Base-by-base conservation (phyloP, 2,113 vertebrate species). In the Pseudorectes ferrugineus region DNA sequence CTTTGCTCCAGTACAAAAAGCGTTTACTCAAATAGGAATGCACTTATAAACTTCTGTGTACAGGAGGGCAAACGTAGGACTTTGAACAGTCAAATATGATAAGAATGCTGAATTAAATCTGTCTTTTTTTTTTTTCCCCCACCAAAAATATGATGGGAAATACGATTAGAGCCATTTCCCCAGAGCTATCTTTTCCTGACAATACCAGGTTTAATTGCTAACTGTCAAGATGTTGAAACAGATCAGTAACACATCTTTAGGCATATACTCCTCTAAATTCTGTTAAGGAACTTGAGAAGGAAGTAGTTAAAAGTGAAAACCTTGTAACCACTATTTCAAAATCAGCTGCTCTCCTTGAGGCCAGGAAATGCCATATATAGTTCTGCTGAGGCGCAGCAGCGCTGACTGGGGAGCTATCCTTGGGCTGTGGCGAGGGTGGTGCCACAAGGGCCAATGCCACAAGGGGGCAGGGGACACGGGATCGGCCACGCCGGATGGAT, bases 401-500 rank as follows among this genome's bases (percentile, higher is more conserved):
- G 3, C n/a, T 55, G 40, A 2, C 33, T 26, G 15, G 14, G n/a
- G 85, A 83, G 52, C 45, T 4, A 1, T 5, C 8, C 22, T 12
- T 3, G 25, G n/a, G 26, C 82, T 40, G 38, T 4, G 84, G 65
- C 0, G 5, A 22, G 70, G 46, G 42, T 16, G 52, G n/a, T 33
- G 59, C 62, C 75, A 21, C 11, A 31, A 73, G 66, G n/a, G 49
- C 33, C 79, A 14, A 10, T 14, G 46, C 58, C 79, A 66, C 72
- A 28, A 58, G 63, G 14, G 43, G 57, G 28, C 82, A 92, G 28
- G 38, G 85, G 65, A 81, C 59, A 46, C 19, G 45, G 63, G 13
- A 51, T 3, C 15, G 14, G 46, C 22, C 1, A 0, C 5, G 12
- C 28, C 3, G 24, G 29, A 1, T 19, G 48, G 33, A 4, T 21